Evolutionary conservation across 2,113 vertebrate species (phyloP).

Genomic region (Tetrax tetrax): DNA sequence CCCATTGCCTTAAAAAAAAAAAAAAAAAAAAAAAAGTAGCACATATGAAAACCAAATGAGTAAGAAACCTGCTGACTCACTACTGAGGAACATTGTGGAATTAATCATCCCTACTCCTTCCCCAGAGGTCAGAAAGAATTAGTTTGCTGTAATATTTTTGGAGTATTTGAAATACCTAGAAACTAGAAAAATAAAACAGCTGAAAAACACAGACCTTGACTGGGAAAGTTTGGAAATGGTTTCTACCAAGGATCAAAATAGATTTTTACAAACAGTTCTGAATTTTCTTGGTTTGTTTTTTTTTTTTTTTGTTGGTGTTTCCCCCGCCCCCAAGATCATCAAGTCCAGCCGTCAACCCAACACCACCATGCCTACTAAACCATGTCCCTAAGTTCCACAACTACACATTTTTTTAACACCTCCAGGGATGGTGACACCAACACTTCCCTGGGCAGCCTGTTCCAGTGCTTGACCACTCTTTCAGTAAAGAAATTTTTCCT

Average conservation of each 20-base stretch:
- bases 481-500: too few relatives aligned
- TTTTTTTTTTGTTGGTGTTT: background rate
- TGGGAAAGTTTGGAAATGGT: background rate
- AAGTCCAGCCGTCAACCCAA: too few relatives aligned
- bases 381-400: too few relatives aligned
- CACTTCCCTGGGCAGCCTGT: too few relatives aligned
- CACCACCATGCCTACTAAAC: too few relatives aligned
- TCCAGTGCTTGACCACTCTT: too few relatives aligned
- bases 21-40: background rate
- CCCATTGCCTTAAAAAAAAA: background rate
- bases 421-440: too few relatives aligned
- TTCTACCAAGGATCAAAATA: background rate
- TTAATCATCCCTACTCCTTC: slow-evolving; percentile 27
- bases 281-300: fast-evolving
- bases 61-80: slow-evolving; percentile 62
- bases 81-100: background rate
- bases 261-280: background rate
- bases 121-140: slow-evolving; percentile 38
- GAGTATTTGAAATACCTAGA: slow-evolving; percentile 34
- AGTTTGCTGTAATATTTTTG: slow-evolving; percentile 9
- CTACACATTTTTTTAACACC: too few relatives aligned
- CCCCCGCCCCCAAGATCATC: too few relatives aligned
- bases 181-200: background rate
- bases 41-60: background rate
- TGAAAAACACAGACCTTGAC: background rate